Conservation (phyloP, 2,797 vertebrate genomes). For the Tapirus indicus region DNA sequence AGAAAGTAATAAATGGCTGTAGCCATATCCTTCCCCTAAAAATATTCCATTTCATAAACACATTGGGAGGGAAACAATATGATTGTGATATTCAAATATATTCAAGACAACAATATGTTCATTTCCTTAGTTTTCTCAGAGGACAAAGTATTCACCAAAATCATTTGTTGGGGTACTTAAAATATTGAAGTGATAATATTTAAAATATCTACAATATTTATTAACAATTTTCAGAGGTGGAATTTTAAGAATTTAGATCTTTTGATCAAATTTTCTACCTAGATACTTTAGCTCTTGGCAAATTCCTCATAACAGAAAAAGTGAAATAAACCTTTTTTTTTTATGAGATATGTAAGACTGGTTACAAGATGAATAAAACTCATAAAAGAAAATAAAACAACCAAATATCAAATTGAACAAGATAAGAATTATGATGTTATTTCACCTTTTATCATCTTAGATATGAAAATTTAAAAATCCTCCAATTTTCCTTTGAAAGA, state of each 20-base stretch:
- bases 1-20: constrained; percentile 62
- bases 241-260: constrained; percentile 58
- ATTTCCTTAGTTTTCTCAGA: constrained; percentile 26
- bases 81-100: constrained; percentile 50
- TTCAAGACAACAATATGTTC: constrained; percentile 38
- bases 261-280: constrained; percentile 54
- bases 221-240: constrained; percentile 29
- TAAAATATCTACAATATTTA: constrained; percentile 59
- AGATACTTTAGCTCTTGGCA: constrained; percentile 17
- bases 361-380: constrained; percentile 77
- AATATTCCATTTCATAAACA: constrained; percentile 64
- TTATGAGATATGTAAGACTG: constrained; percentile 40
- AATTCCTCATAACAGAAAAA: constrained; percentile 69
- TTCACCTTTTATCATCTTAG: constrained; percentile 81
- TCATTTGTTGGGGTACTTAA: constrained; percentile 31
- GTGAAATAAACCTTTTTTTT: constrained; percentile 48
- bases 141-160: constrained; percentile 54
- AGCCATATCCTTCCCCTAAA: constrained; percentile 11
- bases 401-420: constrained; percentile 75
- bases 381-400: constrained; percentile 76
- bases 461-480: constrained; percentile 82
- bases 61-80: not conserved
- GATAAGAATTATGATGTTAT: constrained; percentile 81
- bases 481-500: constrained; percentile 83
- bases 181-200: constrained; percentile 60